Conservation (phyloP, 2,113 vertebrate genomes). For the Dascyllus trimaculatus region DNA sequence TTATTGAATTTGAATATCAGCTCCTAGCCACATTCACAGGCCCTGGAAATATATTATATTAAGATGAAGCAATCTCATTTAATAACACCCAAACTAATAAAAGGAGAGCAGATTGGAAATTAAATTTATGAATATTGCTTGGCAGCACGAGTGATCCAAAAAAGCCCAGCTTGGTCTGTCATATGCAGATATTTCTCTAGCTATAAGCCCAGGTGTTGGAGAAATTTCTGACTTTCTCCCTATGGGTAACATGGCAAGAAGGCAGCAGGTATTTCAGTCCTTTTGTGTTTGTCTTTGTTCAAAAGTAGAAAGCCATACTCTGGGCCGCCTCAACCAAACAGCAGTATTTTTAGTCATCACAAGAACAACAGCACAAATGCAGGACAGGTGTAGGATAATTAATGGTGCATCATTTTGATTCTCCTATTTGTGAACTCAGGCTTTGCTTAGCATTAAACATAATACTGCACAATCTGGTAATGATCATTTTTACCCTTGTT, state of each 20-base stretch:
- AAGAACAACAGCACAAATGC: not conserved
- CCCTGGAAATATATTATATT: constrained; percentile 99
- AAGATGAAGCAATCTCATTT: constrained; percentile 99
- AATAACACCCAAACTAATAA: constrained; percentile 99
- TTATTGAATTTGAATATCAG: constrained; percentile 99
- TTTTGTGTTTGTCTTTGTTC: constrained; percentile 30
- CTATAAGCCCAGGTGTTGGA: constrained; percentile 59
- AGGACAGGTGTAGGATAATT: not conserved
- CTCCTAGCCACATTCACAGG: constrained; percentile 94
- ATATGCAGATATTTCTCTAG: constrained; percentile 76
- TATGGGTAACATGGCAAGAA: constrained; percentile 25
- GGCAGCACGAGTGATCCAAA: constrained; percentile 93
- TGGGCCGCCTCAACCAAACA: not conserved
- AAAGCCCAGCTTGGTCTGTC: constrained; percentile 90
- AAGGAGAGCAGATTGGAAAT: constrained; percentile 98
- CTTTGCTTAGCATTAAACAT: not conserved
- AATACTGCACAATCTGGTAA: not conserved
- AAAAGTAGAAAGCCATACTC: constrained; percentile 1
- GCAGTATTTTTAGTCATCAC: not conserved
- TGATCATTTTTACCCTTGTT: not conserved
- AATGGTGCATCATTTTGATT: not conserved
- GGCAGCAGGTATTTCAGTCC: constrained; percentile 25
- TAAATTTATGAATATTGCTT: constrained; percentile 99
- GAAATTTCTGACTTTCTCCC: constrained; percentile 33
- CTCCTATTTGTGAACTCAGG: not conserved